Conservation (phyloP, 2,113 vertebrate species). For the Phycodurus eques region DNA sequence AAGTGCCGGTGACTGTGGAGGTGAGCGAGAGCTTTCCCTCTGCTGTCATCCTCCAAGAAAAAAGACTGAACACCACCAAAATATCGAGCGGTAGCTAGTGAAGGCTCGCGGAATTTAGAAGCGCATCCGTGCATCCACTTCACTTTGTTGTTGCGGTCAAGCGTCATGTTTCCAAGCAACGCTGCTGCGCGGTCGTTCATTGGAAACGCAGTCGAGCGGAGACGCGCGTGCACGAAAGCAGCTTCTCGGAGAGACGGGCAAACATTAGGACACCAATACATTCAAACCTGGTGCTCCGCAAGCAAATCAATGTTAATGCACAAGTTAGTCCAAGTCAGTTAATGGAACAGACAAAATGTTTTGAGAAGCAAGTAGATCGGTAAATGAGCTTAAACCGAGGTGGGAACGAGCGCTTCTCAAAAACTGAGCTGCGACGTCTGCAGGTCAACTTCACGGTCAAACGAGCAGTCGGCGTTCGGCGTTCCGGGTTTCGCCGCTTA, state of each 20-base stretch:
- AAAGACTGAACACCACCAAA: conserved; percentile 16
- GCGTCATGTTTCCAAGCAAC: conserved; percentile 36
- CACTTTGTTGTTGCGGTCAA: conserved; percentile 5
- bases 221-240: conserved; percentile 47
- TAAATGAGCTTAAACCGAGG: no score
- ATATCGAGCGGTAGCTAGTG: neutral
- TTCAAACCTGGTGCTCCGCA: conserved; percentile 17
- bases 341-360: neutral
- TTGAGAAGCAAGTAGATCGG: neutral
- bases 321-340: neutral
- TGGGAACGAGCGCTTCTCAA: neutral
- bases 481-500: neutral
- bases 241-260: conserved; percentile 54
- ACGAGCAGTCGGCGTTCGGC: neutral
- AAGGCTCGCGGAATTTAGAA: conserved; percentile 15
- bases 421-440: neutral
- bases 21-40: conserved; percentile 1
- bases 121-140: conserved; percentile 6
- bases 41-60: conserved; percentile 13
- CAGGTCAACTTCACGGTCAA: neutral
- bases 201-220: conserved; percentile 19
- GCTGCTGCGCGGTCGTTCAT: conserved; percentile 18
- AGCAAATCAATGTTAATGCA: neutral
- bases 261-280: conserved; percentile 9
- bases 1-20: conserved; percentile 4